These are phyloP conservation scores for Cyclophora albipunctata DNA, from an alignment of 2,888 invertebrate species.

Conservation along the genomic window DNA sequence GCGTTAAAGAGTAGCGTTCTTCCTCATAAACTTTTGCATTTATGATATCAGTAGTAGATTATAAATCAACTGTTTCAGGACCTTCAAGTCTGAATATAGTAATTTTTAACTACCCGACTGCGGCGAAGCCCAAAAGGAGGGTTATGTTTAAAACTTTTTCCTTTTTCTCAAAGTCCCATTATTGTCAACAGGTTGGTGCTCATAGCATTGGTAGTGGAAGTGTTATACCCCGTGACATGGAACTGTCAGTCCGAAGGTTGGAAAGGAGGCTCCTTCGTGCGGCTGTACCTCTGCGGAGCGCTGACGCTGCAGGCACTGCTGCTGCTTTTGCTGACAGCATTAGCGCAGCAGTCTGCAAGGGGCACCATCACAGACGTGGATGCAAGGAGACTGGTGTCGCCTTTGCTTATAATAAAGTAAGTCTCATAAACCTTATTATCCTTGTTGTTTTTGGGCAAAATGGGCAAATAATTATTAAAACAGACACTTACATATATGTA, in stretches of 20 bases:
- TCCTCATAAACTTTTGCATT: no score
- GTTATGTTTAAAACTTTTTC: no score
- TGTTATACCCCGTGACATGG: slow-evolving; percentile 80
- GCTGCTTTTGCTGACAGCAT: slow-evolving; percentile 77
- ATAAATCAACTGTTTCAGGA: no score
- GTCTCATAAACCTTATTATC: slow-evolving; percentile 19
- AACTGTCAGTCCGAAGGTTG: slow-evolving; percentile 75
- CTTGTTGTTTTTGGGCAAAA: no score
- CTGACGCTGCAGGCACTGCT: slow-evolving; percentile 78
- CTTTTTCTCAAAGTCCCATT: not conserved
- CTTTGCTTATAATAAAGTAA: slow-evolving; percentile 82
- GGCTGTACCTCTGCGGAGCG: slow-evolving; percentile 83
- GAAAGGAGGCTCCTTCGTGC: slow-evolving; percentile 81
- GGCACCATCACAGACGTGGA: slow-evolving; percentile 87
- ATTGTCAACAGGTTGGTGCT: slow-evolving; percentile 76
- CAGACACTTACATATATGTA: no score
- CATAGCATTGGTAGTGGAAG: slow-evolving; percentile 78
- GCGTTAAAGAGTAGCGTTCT: no score
- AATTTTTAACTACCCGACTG: no score
- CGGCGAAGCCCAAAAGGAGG: no score
- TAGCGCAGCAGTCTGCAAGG: slow-evolving; percentile 82
- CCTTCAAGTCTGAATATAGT: no score
- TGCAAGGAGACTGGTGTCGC: slow-evolving; percentile 81
- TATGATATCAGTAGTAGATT: no score
- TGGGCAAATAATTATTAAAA: no score